phyloP scores from a whole-genome alignment of 2,888 invertebrate species.

The Agrotis clavis region DNA sequence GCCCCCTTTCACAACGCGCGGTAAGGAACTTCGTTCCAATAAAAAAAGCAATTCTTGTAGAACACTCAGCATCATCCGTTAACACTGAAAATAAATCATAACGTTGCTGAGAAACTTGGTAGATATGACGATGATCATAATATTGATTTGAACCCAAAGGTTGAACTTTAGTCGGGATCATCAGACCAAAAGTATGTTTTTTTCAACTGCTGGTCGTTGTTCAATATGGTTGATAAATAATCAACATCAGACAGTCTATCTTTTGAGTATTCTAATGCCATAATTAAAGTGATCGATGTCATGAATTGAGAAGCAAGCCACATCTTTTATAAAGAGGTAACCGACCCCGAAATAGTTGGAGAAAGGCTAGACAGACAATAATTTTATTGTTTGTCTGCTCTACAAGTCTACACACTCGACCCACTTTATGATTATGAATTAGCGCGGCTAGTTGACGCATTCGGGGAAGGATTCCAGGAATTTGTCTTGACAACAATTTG shows the following conservation, averaged over 20 bases:
- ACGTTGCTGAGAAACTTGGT: not conserved
- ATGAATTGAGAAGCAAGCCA: slow-evolving; percentile 6
- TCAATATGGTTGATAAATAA: too few species aligned
- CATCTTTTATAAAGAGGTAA: slow-evolving; percentile 10
- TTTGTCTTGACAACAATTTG: slow-evolving; percentile 27
- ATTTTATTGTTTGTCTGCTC: slow-evolving; percentile 31
- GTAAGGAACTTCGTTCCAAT: too few species aligned
- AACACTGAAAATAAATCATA: not conserved
- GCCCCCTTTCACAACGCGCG: too few species aligned
- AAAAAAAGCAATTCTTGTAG: not conserved
- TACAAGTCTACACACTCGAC: slow-evolving; percentile 24
- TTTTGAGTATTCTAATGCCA: slow-evolving; percentile 9
- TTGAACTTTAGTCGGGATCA: not conserved
- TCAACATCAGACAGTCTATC: too few species aligned
- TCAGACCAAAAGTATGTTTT: not conserved
- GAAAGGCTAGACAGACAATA: slow-evolving; percentile 22
- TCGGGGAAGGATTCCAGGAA: slow-evolving; percentile 11
- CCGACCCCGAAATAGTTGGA: slow-evolving; percentile 12
- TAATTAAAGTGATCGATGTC: not conserved
- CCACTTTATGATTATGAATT: slow-evolving; percentile 35
- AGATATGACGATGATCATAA: not conserved
- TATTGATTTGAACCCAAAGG: not conserved
- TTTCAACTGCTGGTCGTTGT: too few species aligned
- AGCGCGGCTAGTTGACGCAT: slow-evolving; percentile 19
- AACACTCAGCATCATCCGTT: not conserved